Conservation (phyloP, 2,888 invertebrate genomes). For the Synergus itoensis region DNA sequence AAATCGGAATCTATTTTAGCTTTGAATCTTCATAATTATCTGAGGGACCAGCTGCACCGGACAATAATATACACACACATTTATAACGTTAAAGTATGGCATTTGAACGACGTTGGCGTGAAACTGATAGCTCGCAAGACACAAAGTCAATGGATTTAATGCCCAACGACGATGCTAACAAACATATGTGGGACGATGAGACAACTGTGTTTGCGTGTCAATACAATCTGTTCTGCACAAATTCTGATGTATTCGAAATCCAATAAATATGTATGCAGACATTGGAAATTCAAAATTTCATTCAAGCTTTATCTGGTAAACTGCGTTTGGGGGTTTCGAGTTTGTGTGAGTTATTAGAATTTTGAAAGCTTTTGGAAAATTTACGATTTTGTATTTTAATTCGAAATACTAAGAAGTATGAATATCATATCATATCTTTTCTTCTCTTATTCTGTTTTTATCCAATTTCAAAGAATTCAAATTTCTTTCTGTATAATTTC, state of each 20-base stretch:
- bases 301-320: not conserved
- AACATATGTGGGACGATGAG: not conserved
- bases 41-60: not conserved
- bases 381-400: not conserved
- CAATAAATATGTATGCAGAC: not conserved
- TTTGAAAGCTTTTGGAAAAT: not conserved
- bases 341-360: not conserved
- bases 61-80: not conserved
- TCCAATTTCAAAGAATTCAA: not conserved
- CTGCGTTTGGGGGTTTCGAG: too few species aligned
- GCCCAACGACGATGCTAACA: not conserved
- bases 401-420: not conserved
- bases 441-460: not conserved
- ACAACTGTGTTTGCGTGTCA: not conserved
- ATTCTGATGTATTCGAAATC: not conserved
- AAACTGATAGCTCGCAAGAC: not conserved
- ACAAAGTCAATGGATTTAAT: conserved; percentile 13
- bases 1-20: not conserved
- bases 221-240: not conserved
- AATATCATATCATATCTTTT: not conserved
- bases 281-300: not conserved
- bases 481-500: not conserved
- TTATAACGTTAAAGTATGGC: not conserved
- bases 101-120: not conserved
- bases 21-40: not conserved